phyloP scores from a whole-genome alignment of 2,113 vertebrate species.

The Tamias sibiricus region DNA sequence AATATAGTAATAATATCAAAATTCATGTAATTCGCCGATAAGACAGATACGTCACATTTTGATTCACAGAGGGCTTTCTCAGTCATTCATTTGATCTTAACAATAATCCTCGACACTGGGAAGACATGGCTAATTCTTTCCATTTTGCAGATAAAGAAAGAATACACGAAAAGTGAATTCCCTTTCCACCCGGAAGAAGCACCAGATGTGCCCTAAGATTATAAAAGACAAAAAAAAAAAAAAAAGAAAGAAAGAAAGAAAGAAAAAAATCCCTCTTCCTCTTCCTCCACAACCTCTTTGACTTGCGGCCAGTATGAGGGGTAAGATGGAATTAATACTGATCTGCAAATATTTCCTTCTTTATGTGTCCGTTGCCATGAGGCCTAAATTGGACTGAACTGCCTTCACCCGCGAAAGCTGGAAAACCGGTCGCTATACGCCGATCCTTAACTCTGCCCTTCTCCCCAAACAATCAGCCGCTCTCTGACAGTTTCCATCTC shows the following conservation, averaged over 20 bases:
- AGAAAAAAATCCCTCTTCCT: neutral
- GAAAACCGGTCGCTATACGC: slow-evolving; percentile 32
- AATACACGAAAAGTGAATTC: neutral
- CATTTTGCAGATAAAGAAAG: slow-evolving; percentile 32
- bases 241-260: neutral
- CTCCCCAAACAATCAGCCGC: slow-evolving; percentile 59
- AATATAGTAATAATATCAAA: neutral
- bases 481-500: neutral
- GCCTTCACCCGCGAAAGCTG: slow-evolving; percentile 46
- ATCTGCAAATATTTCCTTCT: slow-evolving; percentile 74
- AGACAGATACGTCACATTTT: neutral
- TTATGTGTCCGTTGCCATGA: slow-evolving; percentile 63
- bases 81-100: neutral
- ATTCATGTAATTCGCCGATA: neutral
- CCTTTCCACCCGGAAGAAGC: neutral
- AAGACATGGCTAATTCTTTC: neutral
- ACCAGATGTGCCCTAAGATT: neutral
- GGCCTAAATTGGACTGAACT: slow-evolving; percentile 75
- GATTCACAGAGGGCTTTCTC: neutral
- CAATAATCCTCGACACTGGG: neutral
- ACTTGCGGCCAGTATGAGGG: neutral
- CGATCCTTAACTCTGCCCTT: slow-evolving; percentile 32
- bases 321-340: slow-evolving; percentile 65
- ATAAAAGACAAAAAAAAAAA: neutral
- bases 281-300: neutral